Evolutionary conservation across 2,113 vertebrate species (phyloP).

Genomic region (Leucopsar rothschildi): DNA sequence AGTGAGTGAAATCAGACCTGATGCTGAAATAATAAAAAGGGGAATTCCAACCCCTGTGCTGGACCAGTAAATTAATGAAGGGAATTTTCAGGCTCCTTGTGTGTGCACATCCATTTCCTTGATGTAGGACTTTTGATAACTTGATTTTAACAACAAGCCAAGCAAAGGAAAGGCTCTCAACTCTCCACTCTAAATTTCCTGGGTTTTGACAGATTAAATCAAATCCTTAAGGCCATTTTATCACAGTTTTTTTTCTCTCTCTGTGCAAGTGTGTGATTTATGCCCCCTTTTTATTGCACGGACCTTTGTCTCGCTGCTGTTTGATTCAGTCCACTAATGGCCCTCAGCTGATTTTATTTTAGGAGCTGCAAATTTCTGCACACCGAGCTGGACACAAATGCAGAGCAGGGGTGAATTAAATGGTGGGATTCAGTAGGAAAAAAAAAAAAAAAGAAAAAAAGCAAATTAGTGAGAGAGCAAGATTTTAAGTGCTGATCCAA

Average conservation of each 20-base stretch:
- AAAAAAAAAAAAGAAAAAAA: background rate
- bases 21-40: background rate
- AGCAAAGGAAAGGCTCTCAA: background rate
- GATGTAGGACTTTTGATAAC: background rate
- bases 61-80: background rate
- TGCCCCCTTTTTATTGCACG: background rate
- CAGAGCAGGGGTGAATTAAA: background rate
- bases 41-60: background rate
- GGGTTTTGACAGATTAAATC: conserved; percentile 24
- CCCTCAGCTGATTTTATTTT: conserved; percentile 47
- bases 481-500: conserved; percentile 13
- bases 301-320: conserved; percentile 25
- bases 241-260: background rate
- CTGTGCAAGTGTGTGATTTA: background rate
- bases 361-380: conserved; percentile 44
- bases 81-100: background rate
- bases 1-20: background rate
- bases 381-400: background rate
- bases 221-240: conserved; percentile 36
- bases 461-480: background rate
- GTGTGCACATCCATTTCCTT: background rate
- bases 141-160: background rate
- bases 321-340: conserved; percentile 15
- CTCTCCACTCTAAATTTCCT: background rate
- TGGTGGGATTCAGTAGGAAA: background rate